Evolutionary conservation across 2,797 vertebrate genomes (phyloP).

Genomic region (Malurus splendens): DNA sequence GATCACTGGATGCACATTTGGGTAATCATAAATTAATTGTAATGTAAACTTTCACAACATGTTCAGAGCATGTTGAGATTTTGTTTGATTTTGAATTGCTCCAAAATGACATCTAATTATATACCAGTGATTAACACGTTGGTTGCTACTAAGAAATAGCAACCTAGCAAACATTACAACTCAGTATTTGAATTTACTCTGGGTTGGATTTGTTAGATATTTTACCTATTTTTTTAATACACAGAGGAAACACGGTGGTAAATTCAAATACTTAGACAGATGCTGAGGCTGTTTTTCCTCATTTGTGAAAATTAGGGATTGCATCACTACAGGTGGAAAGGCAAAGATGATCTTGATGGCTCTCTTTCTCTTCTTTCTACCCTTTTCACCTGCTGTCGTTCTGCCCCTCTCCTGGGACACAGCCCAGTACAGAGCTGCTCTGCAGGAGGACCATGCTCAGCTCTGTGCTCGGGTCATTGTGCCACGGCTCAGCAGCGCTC

Average conservation of each 20-base stretch:
- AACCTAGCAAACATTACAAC: slow-evolving; percentile 42
- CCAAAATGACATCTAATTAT: slow-evolving; percentile 66
- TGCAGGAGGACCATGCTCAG: neutral
- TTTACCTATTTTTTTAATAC: slow-evolving; percentile 2
- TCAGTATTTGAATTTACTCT: slow-evolving; percentile 47
- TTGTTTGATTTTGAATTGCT: slow-evolving; percentile 65
- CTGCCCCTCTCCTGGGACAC: rapidly evolving
- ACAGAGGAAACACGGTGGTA: neutral
- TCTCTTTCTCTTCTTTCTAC: neutral
- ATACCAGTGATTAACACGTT: slow-evolving; percentile 57
- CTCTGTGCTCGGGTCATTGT: neutral
- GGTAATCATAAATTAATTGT: slow-evolving; percentile 64
- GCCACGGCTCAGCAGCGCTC: neutral
- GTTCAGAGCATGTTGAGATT: slow-evolving; percentile 58
- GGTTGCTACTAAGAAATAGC: slow-evolving; percentile 57
- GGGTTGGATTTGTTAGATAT: slow-evolving; percentile 15
- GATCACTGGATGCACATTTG: slow-evolving; percentile 49
- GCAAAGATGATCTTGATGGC: neutral
- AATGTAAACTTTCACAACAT: slow-evolving; percentile 60
- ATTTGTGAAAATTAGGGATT: slow-evolving; percentile 25
- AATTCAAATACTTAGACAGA: slow-evolving; percentile 36
- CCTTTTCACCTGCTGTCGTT: neutral
- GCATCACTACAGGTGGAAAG: neutral
- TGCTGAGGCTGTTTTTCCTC: neutral
- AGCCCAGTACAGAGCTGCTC: neutral